Conservation (phyloP, 1,140 invertebrate genomes). For the Magallana gigas region DNA sequence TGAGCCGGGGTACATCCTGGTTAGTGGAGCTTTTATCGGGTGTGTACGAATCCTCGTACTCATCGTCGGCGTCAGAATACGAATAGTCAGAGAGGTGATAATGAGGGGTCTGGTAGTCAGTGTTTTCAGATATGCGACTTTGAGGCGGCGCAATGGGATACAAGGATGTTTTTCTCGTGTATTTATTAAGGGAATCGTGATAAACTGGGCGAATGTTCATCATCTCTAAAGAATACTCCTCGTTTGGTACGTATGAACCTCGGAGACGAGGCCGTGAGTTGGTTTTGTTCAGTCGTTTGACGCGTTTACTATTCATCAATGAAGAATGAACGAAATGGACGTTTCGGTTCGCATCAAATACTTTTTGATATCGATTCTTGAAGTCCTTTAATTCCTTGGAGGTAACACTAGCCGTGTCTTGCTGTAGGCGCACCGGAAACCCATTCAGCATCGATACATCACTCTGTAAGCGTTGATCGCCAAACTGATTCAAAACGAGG, state of each 20-base stretch:
- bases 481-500: background rate
- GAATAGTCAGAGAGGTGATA: constrained; percentile 3
- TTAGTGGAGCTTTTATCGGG: background rate
- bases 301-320: constrained; percentile 39
- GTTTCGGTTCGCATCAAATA: constrained; percentile 51
- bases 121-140: constrained; percentile 21
- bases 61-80: background rate
- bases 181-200: background rate
- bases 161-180: background rate
- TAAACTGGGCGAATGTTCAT: constrained; percentile 16
- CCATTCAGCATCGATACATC: background rate
- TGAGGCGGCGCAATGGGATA: constrained; percentile 3
- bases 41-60: background rate
- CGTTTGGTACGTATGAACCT: background rate
- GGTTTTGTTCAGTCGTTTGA: background rate
- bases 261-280: background rate
- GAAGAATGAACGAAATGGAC: constrained; percentile 50
- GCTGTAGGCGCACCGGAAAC: background rate
- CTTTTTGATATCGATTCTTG: constrained; percentile 38
- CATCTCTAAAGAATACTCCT: constrained; percentile 11
- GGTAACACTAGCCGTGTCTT: background rate
- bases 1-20: background rate
- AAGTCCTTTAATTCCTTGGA: constrained; percentile 42
- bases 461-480: background rate
- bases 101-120: constrained; percentile 15